Evolutionary conservation across 2,797 vertebrate genomes (phyloP), one percentile per base, ranked within the genome.

Genomic region (Alectoris magna): DNA sequence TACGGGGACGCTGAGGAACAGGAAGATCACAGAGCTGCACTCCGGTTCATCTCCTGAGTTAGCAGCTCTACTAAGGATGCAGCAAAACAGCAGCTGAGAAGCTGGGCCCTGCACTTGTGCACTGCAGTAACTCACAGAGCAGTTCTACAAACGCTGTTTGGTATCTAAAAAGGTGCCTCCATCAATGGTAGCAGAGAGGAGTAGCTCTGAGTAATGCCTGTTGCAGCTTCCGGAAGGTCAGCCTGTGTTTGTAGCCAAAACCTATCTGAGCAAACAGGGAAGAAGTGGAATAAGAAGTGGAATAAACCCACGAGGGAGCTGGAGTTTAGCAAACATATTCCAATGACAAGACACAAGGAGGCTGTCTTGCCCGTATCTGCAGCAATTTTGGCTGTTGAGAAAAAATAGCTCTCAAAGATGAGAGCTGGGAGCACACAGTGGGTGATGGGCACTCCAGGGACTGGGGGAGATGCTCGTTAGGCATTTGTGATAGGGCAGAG

Each of bases 331-430:
- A 41, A 85, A 89, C 91, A 9, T 78, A 64, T 94, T 96, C 87
- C 93, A 90, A 21, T 23, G 88, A 76, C 62, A 38, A 48, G 85
- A 91, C 94, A 67, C 90, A 90, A 95, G 94, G 92, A 88, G 93
- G 93, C 89, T 93, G 95, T 86, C 93, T 94, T 92, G 93, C 73
- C 95, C 91, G 6, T 66, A 18, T 83, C 84, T 92, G 66, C 51
- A 15, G 90, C 90, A 44, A 9, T 21, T 79, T 53, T 46, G 80
- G 12, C 72, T 1, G 67, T 9, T 44, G 29, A 62, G 64, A 58
- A 76, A 68, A 76, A 34, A 34, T 34, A 34, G 34, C 34, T 34
- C 34, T 34, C 75, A 53, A 31, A 71, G 63, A 2, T 6, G 9
- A 41, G 74, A 53, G 73, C 10, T 0, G 2, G 3, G 0, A 4